These are phyloP conservation scores for Adoxophyes honmai DNA, from an alignment of 1,140 invertebrate genomes.

Conservation along the genomic window DNA sequence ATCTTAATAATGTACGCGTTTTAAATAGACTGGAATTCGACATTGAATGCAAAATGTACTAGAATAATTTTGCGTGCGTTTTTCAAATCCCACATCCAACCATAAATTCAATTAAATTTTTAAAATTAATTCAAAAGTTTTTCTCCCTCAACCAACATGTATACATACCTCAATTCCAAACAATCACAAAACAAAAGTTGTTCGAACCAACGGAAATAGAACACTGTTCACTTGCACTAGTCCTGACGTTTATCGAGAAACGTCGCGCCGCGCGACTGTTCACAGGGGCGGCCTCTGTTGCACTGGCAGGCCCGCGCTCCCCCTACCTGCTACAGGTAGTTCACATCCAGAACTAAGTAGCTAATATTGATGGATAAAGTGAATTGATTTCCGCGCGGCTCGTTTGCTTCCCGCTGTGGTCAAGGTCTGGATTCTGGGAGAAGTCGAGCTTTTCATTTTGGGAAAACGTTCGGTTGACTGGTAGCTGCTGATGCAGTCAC, in stretches of 20 bases:
- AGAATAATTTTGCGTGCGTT: background rate
- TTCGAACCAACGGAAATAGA: background rate
- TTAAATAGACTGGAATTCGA: constrained; percentile 1
- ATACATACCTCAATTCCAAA: background rate
- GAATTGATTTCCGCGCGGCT: constrained; percentile 50
- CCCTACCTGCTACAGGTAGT: constrained; percentile 19
- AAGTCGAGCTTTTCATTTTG: too few relatives aligned
- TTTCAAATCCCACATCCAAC: background rate
- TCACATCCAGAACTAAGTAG: constrained; percentile 60
- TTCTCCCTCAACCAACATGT: background rate
- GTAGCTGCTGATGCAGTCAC: too few relatives aligned
- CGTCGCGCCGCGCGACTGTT: background rate
- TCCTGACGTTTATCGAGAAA: background rate
- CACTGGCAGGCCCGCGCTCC: background rate
- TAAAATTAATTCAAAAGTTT: background rate
- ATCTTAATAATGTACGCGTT: background rate
- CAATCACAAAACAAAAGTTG: background rate
- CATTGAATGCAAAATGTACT: too few relatives aligned
- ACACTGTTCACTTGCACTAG: background rate
- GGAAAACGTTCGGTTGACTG: too few relatives aligned
- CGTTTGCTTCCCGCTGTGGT: constrained; percentile 6
- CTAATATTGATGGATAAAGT: constrained; percentile 66
- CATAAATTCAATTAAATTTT: background rate
- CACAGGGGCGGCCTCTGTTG: background rate
- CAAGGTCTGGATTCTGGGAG: background rate